Conservation (phyloP, 92 coral and sea anemone genomes). For the Scolanthus callimorphus region DNA sequence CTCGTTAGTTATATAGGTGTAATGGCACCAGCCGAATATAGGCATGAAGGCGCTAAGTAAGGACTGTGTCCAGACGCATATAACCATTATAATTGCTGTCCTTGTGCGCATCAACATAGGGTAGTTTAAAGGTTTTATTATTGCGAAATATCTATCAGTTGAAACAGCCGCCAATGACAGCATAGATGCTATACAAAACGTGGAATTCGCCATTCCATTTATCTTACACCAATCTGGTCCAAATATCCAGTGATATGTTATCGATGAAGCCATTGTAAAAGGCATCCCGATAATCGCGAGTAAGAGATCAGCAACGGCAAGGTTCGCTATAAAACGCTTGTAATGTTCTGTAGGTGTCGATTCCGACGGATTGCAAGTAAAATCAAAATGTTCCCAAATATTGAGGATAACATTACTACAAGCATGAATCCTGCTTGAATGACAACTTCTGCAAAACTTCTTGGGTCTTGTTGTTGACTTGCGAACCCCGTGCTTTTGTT, state of each 20-base stretch:
- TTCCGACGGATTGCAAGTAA: slow-evolving; percentile 71
- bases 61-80: slow-evolving; percentile 72
- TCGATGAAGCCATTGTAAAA: slow-evolving; percentile 68
- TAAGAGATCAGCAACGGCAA: slow-evolving; percentile 81
- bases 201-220: slow-evolving; percentile 76
- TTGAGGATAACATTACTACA: slow-evolving; percentile 64
- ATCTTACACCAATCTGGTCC: slow-evolving; percentile 64
- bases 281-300: slow-evolving; percentile 83
- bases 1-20: slow-evolving; percentile 72
- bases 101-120: slow-evolving; percentile 62
- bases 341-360: slow-evolving; percentile 55
- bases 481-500: no score
- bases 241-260: slow-evolving; percentile 76
- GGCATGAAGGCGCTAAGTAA: slow-evolving; percentile 59
- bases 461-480: slow-evolving; percentile 32
- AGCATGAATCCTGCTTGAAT: slow-evolving; percentile 65
- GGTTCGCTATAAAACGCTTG: slow-evolving; percentile 73
- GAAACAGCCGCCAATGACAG: slow-evolving; percentile 83
- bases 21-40: slow-evolving; percentile 73
- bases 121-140: slow-evolving; percentile 71
- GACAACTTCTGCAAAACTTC: slow-evolving; percentile 46
- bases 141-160: slow-evolving; percentile 74
- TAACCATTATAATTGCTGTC: slow-evolving; percentile 44
- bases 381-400: slow-evolving; percentile 68
- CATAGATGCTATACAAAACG: slow-evolving; percentile 82